phyloP scores from a whole-genome alignment of 2,113 vertebrate genomes.

The Pygoscelis adeliae region DNA sequence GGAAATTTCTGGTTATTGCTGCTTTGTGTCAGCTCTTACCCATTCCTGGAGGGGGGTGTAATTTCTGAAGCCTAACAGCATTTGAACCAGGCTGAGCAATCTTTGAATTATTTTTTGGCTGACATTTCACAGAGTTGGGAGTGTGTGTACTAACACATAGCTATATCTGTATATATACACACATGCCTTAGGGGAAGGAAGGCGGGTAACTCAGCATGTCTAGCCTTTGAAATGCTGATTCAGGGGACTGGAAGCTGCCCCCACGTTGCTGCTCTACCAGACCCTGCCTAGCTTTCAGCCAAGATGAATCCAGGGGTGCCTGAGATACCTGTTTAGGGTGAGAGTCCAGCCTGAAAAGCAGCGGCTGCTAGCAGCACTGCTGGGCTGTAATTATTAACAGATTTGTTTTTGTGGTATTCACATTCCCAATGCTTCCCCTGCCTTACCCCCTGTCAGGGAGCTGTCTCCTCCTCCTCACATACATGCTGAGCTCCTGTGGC shows the following conservation, averaged over 20 bases:
- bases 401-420: neutral
- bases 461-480: neutral
- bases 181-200: neutral
- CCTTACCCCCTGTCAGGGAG: neutral
- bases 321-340: neutral
- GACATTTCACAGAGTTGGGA: neutral
- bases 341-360: neutral
- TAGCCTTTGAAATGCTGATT: constrained; percentile 43
- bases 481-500: rapidly evolving
- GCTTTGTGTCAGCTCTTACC: constrained; percentile 41
- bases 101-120: constrained; percentile 25
- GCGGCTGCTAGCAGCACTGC: neutral
- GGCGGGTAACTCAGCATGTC: neutral
- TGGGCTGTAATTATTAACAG: constrained; percentile 4
- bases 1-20: constrained; percentile 35
- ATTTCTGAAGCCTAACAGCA: constrained; percentile 29
- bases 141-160: neutral
- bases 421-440: neutral
- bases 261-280: neutral
- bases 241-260: constrained; percentile 16
- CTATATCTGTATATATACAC: neutral
- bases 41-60: neutral
- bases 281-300: neutral
- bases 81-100: neutral
- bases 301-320: neutral